These are phyloP conservation scores for Acanthosoma haemorrhoidale DNA, from an alignment of 2,888 invertebrate species.

Conservation along the genomic window DNA sequence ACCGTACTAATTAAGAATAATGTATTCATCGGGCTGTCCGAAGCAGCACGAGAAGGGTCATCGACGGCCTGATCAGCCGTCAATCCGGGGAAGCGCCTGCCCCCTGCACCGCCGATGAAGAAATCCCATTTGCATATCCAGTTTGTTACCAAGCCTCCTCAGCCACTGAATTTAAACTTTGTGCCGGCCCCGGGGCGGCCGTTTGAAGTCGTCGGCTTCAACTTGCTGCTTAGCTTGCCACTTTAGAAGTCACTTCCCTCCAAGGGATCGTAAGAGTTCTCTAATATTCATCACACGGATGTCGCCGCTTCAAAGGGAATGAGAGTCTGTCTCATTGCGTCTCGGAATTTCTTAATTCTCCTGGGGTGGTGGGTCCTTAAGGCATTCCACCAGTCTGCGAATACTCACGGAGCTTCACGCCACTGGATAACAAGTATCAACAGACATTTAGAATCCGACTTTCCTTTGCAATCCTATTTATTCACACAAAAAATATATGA, in stretches of 20 bases:
- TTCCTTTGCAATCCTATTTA: too few species aligned
- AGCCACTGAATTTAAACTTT: not conserved
- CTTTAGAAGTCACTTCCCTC: too few species aligned
- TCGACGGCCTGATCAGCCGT: too few species aligned
- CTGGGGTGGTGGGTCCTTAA: not conserved
- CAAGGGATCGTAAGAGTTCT: slow-evolving; percentile 4
- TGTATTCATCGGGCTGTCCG: not conserved
- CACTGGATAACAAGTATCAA: too few species aligned
- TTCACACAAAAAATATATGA: too few species aligned
- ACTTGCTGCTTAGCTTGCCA: slow-evolving; percentile 5
- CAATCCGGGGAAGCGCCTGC: not conserved
- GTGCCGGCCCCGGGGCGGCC: not conserved
- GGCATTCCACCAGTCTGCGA: too few species aligned
- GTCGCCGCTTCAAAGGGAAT: not conserved
- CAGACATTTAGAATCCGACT: too few species aligned
- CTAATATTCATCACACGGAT: not conserved
- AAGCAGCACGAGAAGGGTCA: not conserved
- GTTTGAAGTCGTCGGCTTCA: not conserved
- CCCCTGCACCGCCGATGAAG: not conserved
- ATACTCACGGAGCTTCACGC: too few species aligned
- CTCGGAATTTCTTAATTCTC: not conserved
- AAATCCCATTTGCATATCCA: slow-evolving; percentile 12
- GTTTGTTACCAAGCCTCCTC: not conserved
- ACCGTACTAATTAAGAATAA: slow-evolving; percentile 3
- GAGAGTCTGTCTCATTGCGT: not conserved